Percentiles rank a stretch among this genome's conserved stretches.
Conservation (phyloP, 2,888 invertebrate species). For the Rhaphigaster nebulosa region DNA sequence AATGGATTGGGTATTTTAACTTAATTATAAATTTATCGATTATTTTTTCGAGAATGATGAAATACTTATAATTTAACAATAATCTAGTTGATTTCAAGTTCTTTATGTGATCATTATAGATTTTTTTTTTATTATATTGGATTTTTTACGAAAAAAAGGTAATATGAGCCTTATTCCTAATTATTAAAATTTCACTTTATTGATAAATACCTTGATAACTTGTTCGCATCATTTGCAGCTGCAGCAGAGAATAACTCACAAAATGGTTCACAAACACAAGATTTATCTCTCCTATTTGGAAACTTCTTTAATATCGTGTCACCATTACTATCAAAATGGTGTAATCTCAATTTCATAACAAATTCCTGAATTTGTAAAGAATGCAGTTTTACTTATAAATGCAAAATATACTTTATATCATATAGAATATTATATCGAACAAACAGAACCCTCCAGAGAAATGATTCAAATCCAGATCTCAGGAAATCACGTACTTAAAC, state of each 20-base stretch:
- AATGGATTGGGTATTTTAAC: no score
- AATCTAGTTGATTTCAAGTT: background rate
- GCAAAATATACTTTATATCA: background rate
- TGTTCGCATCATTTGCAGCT: slow-evolving; percentile 16
- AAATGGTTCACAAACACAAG: slow-evolving; percentile 10
- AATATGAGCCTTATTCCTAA: background rate
- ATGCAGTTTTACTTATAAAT: background rate
- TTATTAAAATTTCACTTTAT: background rate
- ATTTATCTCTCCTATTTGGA: background rate
- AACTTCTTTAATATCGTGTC: background rate
- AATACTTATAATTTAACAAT: background rate
- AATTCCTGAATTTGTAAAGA: slow-evolving; percentile 24
- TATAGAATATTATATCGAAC: background rate
- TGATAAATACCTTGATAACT: background rate
- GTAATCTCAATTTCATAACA: background rate
- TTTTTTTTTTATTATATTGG: no score
- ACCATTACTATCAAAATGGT: background rate
- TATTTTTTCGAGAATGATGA: background rate
- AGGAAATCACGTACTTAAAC: no score
- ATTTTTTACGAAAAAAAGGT: no score
- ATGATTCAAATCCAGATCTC: no score
- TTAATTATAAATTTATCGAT: background rate
- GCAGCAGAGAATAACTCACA: slow-evolving; percentile 47
- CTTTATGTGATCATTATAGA: background rate
- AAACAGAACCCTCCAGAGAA: background rate